Evolutionary conservation across 2,113 vertebrate species (phyloP).

Genomic region (Sapajus apella): DNA sequence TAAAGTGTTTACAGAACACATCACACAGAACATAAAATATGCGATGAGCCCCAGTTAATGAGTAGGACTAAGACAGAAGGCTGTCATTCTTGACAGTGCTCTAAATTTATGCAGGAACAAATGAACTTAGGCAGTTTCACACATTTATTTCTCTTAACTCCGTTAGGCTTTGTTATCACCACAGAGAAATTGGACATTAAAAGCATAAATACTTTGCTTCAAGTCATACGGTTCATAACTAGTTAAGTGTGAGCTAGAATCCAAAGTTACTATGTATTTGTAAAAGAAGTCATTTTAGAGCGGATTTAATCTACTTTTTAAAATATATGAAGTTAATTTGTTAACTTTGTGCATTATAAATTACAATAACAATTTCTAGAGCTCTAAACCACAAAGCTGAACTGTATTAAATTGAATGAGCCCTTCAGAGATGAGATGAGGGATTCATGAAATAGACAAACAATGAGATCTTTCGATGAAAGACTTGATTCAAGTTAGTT

Average conservation of each 20-base stretch:
- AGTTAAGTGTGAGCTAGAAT: conserved; percentile 37
- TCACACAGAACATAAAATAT: conserved; percentile 5
- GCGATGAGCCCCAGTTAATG: not conserved
- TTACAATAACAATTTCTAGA: conserved; percentile 59
- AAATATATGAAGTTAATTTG: conserved; percentile 37
- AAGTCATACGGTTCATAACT: not conserved
- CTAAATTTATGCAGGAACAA: conserved; percentile 33
- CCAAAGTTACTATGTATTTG: conserved; percentile 17
- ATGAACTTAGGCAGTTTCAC: not conserved
- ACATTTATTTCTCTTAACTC: not conserved
- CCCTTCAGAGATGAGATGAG: conserved; percentile 72
- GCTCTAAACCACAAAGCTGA: conserved; percentile 62
- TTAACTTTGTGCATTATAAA: conserved; percentile 62
- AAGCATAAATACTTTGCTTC: conserved; percentile 8
- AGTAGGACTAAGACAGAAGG: not conserved
- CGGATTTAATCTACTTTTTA: conserved; percentile 42
- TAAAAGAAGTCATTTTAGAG: not conserved
- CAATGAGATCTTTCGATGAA: conserved; percentile 70
- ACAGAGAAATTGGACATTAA: not conserved
- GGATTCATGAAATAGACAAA: conserved; percentile 74
- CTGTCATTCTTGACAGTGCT: not conserved
- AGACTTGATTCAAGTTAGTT: conserved; percentile 77
- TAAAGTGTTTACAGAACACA: conserved; percentile 26
- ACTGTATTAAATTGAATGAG: conserved; percentile 76
- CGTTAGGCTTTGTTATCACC: not conserved